phyloP scores from a whole-genome alignment of 2,888 invertebrate genomes.

The Papilio demoleus region DNA sequence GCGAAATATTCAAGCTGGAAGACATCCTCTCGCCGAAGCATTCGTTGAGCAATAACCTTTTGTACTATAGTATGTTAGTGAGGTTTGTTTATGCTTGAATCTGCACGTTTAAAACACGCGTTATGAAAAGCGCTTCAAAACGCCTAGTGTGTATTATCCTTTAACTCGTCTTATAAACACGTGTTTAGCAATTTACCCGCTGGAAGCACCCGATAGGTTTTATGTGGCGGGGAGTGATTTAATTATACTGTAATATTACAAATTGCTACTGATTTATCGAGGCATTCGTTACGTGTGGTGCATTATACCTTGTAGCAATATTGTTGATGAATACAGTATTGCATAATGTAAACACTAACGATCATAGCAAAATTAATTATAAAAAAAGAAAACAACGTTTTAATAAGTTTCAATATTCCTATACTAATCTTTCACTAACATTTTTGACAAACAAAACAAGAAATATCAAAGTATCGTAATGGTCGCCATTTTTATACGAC shows the following conservation, averaged over 20 bases:
- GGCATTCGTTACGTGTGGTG: slow-evolving; percentile 11
- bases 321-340: neutral
- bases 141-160: neutral
- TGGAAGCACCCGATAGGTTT: slow-evolving; percentile 40
- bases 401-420: too few species aligned
- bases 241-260: slow-evolving; percentile 32
- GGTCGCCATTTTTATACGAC: too few species aligned
- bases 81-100: neutral
- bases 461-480: too few species aligned
- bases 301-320: neutral
- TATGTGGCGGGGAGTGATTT: slow-evolving; percentile 37
- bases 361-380: neutral
- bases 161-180: slow-evolving; percentile 42
- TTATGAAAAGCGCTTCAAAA: too few species aligned
- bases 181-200: slow-evolving; percentile 41
- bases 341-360: neutral
- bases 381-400: too few species aligned
- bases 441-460: too few species aligned
- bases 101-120: neutral
- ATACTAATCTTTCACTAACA: too few species aligned
- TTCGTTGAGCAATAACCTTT: too few species aligned
- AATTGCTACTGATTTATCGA: slow-evolving; percentile 32
- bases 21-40: too few species aligned
- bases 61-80: too few species aligned
- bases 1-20: too few species aligned